Percentiles rank a stretch among this genome's conserved stretches.
phyloP scores from a whole-genome alignment of 2,113 vertebrate species.

The Telmatochromis sp. region DNA sequence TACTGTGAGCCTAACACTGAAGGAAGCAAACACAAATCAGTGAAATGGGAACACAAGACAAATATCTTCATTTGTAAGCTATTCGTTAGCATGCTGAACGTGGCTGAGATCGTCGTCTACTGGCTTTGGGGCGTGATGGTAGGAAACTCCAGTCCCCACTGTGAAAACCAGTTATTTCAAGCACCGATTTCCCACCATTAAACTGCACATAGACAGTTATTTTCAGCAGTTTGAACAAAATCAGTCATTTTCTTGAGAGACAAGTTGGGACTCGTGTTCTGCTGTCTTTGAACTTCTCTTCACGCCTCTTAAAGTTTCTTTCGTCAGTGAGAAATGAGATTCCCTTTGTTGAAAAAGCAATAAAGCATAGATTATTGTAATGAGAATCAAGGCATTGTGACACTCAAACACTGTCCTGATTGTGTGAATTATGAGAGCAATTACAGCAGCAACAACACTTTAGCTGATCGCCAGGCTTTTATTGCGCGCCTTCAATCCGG shows the following conservation, averaged over 20 bases:
- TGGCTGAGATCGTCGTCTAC: not conserved
- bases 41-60: not conserved
- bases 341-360: not conserved
- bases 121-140: not conserved
- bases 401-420: not conserved
- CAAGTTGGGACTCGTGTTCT: not conserved
- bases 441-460: not conserved
- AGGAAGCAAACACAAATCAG: accelerated
- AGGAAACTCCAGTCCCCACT: not conserved
- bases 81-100: not conserved
- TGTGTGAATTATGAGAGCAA: constrained; percentile 3
- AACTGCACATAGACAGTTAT: not conserved
- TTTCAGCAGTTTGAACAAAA: not conserved
- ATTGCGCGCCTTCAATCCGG: not conserved
- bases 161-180: not conserved
- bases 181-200: not conserved
- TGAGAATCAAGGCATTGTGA: not conserved
- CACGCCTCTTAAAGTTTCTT: not conserved
- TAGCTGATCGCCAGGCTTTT: not conserved
- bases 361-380: not conserved
- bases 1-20: not conserved
- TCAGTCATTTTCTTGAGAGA: not conserved
- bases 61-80: not conserved
- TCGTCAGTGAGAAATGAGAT: not conserved
- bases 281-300: not conserved